Evolutionary conservation across 2,888 invertebrate genomes (phyloP).

Genomic region (Thysanoteuthis rhombus): DNA sequence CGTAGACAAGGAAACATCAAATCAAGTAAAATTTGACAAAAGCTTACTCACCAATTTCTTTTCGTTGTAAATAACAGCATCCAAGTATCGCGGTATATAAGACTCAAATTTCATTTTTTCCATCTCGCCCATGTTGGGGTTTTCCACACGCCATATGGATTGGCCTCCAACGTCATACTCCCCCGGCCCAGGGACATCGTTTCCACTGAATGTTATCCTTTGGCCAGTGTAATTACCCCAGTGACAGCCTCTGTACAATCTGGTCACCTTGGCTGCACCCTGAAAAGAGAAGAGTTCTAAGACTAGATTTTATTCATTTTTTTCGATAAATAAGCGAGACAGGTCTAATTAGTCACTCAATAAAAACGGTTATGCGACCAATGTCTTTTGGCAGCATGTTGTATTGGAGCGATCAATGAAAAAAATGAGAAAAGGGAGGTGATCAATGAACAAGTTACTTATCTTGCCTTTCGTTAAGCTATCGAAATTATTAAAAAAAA

Average conservation of each 20-base stretch:
- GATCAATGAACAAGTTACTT: too few relatives aligned
- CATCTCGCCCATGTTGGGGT: constrained; percentile 47
- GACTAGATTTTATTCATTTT: too few relatives aligned
- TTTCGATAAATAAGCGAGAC: too few relatives aligned
- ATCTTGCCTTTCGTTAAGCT: too few relatives aligned
- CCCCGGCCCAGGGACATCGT: constrained; percentile 65
- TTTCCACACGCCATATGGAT: constrained; percentile 45
- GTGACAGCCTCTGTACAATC: constrained; percentile 63
- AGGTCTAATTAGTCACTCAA: too few relatives aligned
- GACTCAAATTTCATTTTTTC: constrained; percentile 56
- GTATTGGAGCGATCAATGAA: too few relatives aligned
- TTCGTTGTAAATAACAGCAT: constrained; percentile 57
- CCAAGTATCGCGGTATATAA: constrained; percentile 65
- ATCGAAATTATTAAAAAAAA: too few relatives aligned
- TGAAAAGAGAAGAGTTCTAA: constrained; percentile 34
- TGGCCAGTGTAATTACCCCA: constrained; percentile 63
- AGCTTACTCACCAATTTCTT: constrained; percentile 61
- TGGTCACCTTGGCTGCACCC: constrained; percentile 51
- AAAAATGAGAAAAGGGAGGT: too few relatives aligned
- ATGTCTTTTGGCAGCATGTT: too few relatives aligned
- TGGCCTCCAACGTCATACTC: constrained; percentile 64
- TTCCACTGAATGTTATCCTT: constrained; percentile 57
- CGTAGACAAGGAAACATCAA: too few relatives aligned
- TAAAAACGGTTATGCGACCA: too few relatives aligned
- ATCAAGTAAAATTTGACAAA: neutral